phyloP scores from a whole-genome alignment of 2,113 vertebrate genomes.

The Atrichornis clamosus region DNA sequence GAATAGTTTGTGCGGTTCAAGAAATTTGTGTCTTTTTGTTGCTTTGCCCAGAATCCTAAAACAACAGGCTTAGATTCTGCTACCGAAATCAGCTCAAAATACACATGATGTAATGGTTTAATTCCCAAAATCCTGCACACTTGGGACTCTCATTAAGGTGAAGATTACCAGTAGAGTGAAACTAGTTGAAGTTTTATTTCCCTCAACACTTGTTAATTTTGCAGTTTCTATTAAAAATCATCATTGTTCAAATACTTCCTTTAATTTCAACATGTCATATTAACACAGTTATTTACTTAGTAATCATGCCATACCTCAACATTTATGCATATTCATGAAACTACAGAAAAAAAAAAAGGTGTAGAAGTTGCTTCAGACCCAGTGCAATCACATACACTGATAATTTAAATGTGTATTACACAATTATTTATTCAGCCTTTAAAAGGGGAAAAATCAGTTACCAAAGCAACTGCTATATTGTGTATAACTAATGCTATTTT shows the following conservation, averaged over 20 bases:
- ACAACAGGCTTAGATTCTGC: neutral
- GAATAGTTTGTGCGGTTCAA: neutral
- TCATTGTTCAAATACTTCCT: neutral
- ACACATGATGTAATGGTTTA: neutral
- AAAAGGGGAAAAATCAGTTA: constrained; percentile 41
- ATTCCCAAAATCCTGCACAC: neutral
- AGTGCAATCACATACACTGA: neutral
- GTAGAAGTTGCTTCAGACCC: neutral
- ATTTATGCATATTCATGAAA: neutral
- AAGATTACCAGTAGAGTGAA: neutral
- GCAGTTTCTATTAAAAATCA: neutral
- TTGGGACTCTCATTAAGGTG: neutral
- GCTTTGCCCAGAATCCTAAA: neutral
- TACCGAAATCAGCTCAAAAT: neutral
- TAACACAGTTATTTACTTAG: neutral
- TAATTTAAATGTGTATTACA: constrained; percentile 34
- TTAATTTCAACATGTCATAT: neutral
- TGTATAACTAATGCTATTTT: constrained; percentile 53
- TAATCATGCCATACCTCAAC: neutral
- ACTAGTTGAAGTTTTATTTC: neutral
- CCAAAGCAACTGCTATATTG: constrained; percentile 56
- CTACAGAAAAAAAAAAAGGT: neutral
- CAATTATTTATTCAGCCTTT: constrained; percentile 47
- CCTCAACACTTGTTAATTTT: neutral
- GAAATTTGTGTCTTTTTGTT: neutral